These are phyloP conservation scores for Coecobrya sp. DNA, from an alignment of 2,888 invertebrate genomes.

Conservation along the genomic window DNA sequence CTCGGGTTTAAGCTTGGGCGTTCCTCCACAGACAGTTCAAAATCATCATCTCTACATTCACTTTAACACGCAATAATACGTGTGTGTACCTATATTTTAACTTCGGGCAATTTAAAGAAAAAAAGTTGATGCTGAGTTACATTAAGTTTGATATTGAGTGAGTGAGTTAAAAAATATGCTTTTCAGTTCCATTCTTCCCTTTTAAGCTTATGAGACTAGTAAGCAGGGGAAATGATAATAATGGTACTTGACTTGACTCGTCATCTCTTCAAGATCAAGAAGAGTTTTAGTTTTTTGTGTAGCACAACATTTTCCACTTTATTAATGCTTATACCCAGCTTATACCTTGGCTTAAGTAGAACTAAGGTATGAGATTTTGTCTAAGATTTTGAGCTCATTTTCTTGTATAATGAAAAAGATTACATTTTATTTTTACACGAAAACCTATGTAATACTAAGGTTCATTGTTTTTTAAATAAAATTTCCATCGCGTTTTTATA, in stretches of 20 bases:
- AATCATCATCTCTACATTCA: not conserved
- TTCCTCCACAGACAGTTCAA: slow-evolving; percentile 40
- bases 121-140: not conserved
- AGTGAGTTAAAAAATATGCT: not conserved
- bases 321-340: too few species aligned
- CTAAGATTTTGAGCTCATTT: not conserved
- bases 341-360: not conserved
- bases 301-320: too few species aligned
- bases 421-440: not conserved
- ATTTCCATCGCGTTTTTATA: slow-evolving; percentile 6
- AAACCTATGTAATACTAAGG: not conserved
- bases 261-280: slow-evolving; percentile 58
- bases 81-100: slow-evolving; percentile 14
- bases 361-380: not conserved
- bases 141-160: not conserved
- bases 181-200: slow-evolving; percentile 3
- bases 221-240: slow-evolving; percentile 28
- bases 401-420: slow-evolving; percentile 2
- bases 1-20: slow-evolving; percentile 56
- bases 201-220: not conserved
- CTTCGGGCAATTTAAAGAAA: slow-evolving; percentile 38
- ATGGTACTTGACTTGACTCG: slow-evolving; percentile 70
- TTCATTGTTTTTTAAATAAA: not conserved
- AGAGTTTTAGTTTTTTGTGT: not conserved
- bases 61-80: not conserved